Conservation (phyloP, 2,888 invertebrate genomes). For the Megaustenia siamemsis region DNA sequence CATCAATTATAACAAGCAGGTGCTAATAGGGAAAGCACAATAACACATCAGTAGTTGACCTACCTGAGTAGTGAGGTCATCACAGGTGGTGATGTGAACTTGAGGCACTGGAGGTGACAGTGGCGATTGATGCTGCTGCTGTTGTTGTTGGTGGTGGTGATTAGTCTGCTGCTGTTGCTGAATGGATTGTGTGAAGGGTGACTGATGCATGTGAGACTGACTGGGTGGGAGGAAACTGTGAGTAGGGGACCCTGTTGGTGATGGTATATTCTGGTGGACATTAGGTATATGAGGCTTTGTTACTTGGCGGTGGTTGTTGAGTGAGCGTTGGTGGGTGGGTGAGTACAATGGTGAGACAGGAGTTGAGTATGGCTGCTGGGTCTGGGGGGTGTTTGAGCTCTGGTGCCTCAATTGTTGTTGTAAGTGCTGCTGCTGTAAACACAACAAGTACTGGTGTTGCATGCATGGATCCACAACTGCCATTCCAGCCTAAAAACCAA, state of each 20-base stretch:
- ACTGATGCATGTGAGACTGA: constrained; percentile 46
- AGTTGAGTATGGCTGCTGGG: constrained; percentile 52
- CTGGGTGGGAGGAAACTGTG: constrained; percentile 38
- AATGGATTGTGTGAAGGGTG: constrained; percentile 38
- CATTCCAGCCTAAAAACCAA: constrained; percentile 56
- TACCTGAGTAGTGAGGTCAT: constrained; percentile 57
- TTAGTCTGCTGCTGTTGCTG: constrained; percentile 56
- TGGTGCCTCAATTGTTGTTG: constrained; percentile 54
- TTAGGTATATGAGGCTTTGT: constrained; percentile 45
- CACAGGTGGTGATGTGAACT: constrained; percentile 70
- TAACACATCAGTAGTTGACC: neutral
- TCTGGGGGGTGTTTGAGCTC: constrained; percentile 53
- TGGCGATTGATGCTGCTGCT: constrained; percentile 53
- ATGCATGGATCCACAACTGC: constrained; percentile 70
- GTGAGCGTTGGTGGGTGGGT: constrained; percentile 58
- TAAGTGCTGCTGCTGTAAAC: constrained; percentile 71
- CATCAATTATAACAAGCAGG: neutral
- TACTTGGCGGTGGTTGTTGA: constrained; percentile 41
- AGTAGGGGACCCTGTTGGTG: constrained; percentile 44
- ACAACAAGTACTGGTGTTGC: constrained; percentile 72
- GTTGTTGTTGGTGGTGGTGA: constrained; percentile 53
- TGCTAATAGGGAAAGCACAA: neutral
- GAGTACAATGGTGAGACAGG: constrained; percentile 58
- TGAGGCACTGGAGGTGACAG: constrained; percentile 65
- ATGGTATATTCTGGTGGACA: constrained; percentile 40